phyloP scores from a whole-genome alignment of 2,113 vertebrate species.

The Chionodraco myersi region DNA sequence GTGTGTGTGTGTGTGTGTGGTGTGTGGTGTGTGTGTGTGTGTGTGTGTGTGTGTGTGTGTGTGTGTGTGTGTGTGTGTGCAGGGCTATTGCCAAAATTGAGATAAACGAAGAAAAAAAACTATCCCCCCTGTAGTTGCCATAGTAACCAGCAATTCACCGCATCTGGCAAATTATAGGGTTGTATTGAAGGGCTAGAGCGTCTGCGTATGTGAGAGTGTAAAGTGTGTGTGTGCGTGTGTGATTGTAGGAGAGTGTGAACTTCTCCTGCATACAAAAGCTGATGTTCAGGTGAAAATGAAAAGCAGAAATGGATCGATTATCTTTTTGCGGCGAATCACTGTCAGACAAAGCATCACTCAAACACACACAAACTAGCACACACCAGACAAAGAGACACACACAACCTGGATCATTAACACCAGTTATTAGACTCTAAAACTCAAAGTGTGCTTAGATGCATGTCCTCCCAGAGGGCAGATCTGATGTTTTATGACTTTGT shows the following conservation, averaged over 20 bases:
- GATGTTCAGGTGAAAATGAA: conserved; percentile 61
- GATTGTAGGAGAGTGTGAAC: conserved; percentile 55
- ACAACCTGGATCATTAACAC: conserved; percentile 24
- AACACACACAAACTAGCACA: conserved; percentile 15
- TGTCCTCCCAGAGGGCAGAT: conserved; percentile 15
- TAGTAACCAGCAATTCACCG: conserved; percentile 79
- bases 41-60: no score
- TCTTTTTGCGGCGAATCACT: conserved; percentile 39
- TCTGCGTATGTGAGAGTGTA: conserved; percentile 14
- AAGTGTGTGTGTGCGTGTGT: conserved; percentile 30
- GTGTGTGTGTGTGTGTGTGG: no score
- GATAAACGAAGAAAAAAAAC: conserved; percentile 55
- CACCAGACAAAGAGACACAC: conserved; percentile 6
- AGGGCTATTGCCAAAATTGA: conserved; percentile 70
- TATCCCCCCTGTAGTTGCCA: conserved; percentile 75
- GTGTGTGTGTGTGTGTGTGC: conserved; percentile 10
- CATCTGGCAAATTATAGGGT: conserved; percentile 84
- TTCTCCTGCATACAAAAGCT: conserved; percentile 71
- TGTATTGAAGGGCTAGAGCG: conserved; percentile 72
- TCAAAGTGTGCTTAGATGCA: not conserved
- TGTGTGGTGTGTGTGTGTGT: no score
- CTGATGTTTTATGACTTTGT: conserved; percentile 29
- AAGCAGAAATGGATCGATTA: conserved; percentile 43
- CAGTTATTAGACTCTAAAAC: conserved; percentile 37
- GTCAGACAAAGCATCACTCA: conserved; percentile 20